Evolutionary conservation across 2,888 invertebrate genomes (phyloP).

Genomic region (Lasioglossum vierecki): DNA sequence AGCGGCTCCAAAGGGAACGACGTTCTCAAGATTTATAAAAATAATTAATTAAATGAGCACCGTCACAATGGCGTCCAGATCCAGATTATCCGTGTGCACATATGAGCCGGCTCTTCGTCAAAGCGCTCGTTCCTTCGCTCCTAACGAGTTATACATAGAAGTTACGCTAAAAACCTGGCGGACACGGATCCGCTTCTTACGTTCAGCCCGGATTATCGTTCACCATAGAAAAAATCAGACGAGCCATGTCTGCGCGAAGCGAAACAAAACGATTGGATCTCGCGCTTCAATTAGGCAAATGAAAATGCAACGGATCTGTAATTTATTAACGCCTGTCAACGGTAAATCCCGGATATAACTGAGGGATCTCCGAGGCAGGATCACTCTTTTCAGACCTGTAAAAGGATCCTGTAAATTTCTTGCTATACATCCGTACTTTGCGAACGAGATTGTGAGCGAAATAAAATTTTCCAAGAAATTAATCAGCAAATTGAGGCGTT

Average conservation of each 20-base stretch:
- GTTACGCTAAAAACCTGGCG: not conserved
- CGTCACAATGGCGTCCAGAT: not conserved
- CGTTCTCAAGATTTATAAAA: not conserved
- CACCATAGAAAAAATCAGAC: not conserved
- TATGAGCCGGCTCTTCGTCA: conserved; percentile 5
- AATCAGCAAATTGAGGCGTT: not conserved
- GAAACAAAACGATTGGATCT: conserved; percentile 27
- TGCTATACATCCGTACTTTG: not conserved
- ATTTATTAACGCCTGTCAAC: conserved; percentile 24
- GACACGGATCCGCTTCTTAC: conserved; percentile 15
- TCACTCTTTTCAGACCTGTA: not conserved
- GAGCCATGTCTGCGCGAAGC: not conserved
- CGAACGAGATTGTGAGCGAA: not conserved
- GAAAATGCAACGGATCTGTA: conserved; percentile 58
- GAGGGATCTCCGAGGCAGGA: not conserved
- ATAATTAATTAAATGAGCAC: conserved; percentile 9
- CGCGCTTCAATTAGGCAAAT: conserved; percentile 66
- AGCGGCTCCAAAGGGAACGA: not conserved
- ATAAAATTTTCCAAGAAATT: not conserved
- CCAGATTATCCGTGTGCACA: not conserved
- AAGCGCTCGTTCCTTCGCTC: not conserved
- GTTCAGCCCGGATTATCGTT: conserved; percentile 18
- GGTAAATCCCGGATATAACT: conserved; percentile 18
- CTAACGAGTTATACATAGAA: not conserved
- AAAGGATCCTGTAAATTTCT: not conserved